Base-by-base conservation (phyloP, 2,888 invertebrate genomes). In the Lepidocyrtoides sp. region DNA sequence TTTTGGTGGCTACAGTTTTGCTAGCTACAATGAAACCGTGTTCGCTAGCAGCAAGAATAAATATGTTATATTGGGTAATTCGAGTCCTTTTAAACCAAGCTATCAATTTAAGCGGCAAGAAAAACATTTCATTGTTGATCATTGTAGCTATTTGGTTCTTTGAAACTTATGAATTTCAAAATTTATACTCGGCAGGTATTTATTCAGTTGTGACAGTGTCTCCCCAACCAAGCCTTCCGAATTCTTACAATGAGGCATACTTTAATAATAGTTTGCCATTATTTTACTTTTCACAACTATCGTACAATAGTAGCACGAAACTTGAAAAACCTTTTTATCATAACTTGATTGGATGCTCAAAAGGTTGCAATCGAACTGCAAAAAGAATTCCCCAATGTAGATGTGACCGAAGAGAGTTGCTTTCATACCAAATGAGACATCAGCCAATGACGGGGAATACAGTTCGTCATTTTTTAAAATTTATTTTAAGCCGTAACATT, bases 161-260 rank as follows among this genome's bases (percentile, higher is more conserved):
- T 44, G 79, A 57, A 54, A 26, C 79, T 0, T 81, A 51, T n/a
- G 79, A 81, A 36, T 7, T 81, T 12, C 57, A 51, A 1, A 81
- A 81, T 57, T 54, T 54, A 32, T 81, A 81, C 20, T 54, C 79
- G n/a, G 79, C 54, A 4, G 79, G 79, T 1, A 57, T 81, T 1
- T 81, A 81, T 17, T 81, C 79, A 7, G 17, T 81, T n/a, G 54
- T 54, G 32, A 81, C 79, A 3, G 29, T 57, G 14, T 57, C n/a
- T 4, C 79, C 57, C 20, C 2, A 10, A 14, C 79, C 79, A 17
- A 17, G 0, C 1, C 32, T 57, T n/a, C 79, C 79, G 3, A 12
- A 36, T 10, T 81, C 79, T 10, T 81, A 32, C 20, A 29, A 81
- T 29, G 57, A 57, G 0, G 79, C 54, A 5, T 81, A 81, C 26